Conservation (phyloP, 2,797 vertebrate genomes). For the Odontamblyopus lacepedii region DNA sequence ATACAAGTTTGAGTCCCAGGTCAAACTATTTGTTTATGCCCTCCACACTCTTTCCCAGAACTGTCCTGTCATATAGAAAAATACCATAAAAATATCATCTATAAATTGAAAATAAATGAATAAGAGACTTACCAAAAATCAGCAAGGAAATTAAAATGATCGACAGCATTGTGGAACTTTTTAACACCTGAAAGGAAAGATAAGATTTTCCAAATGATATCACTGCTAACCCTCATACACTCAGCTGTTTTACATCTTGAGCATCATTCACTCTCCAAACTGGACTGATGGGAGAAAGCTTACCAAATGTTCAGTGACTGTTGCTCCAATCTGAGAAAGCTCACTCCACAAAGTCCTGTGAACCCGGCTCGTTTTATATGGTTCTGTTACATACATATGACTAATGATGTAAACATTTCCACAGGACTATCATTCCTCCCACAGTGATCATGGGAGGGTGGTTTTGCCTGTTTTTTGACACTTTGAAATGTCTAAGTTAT, state of each 20-base stretch:
- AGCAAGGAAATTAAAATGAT: constrained; percentile 40
- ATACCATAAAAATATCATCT: not conserved
- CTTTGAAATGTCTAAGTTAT: constrained; percentile 6
- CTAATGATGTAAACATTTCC: constrained; percentile 11
- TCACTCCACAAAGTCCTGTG: not conserved
- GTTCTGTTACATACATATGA: constrained; percentile 2
- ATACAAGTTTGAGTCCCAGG: too few relatives aligned
- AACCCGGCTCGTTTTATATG: constrained; percentile 40
- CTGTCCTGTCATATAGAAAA: not conserved
- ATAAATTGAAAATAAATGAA: not conserved
- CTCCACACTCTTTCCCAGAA: not conserved
- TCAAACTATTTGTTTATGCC: too few relatives aligned
- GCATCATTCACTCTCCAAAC: not conserved
- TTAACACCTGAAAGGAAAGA: constrained; percentile 16
- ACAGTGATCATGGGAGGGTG: not conserved
- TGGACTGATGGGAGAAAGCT: constrained; percentile 15
- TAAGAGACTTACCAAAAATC: constrained; percentile 25
- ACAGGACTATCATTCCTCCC: constrained; percentile 22
- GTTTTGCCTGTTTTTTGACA: constrained; percentile 19
- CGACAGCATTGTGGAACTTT: constrained; percentile 36
- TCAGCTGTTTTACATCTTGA: not conserved
- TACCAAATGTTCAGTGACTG: constrained; percentile 23
- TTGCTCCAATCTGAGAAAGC: not conserved
- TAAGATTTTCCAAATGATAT: not conserved
- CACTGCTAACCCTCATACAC: not conserved